Base-by-base conservation (phyloP, 2,797 vertebrate species). In the Mormyrops attenuatus region DNA sequence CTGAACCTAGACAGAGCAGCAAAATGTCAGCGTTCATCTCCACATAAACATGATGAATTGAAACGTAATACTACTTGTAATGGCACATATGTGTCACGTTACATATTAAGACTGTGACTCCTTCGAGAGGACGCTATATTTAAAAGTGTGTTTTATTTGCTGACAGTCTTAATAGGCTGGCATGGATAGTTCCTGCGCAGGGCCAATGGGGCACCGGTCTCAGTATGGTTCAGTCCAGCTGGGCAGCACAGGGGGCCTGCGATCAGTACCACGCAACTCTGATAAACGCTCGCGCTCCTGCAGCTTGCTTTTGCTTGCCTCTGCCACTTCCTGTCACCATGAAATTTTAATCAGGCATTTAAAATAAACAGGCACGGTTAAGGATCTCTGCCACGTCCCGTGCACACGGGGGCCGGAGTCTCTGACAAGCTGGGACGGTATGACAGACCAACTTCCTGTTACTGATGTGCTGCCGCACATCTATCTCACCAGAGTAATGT, bases 291-390 rank as follows among this genome's bases (percentile, higher is more conserved):
- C 95, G 92, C 93, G 94, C 95, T 97, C 96, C 96, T 92, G 92
- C 96, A 90, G 90, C 96, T 95, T 92, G 92, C 93, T 92, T 93
- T 92, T 93, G 94, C 95, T 95, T 94, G 94, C 94, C 93, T 95
- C 94, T 94, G 95, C 94, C 93, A 92, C 95, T 96, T 96, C 96
- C 96, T 96, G 95, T 94, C 94, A 95, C 96, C 97, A 97, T 98
- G 96, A 97, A 98, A 97, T 66, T 66, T 66, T 66, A 30, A 98
- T 97, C 95, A 96, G 95, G 95, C 96, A 96, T 97, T 97, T 97
- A 96, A 96, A 97, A 95, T 96, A 96, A 97, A 97, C 95, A 96
- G 96, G 95, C 95, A 95, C 55, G 95, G 93, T 96, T 94, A 95
- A 95, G 95, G 93, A 94, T 96, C 93, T 94, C 92, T 95, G 94